Base-by-base conservation (phyloP, 1,140 invertebrate species). In the Cylas formicarius region DNA sequence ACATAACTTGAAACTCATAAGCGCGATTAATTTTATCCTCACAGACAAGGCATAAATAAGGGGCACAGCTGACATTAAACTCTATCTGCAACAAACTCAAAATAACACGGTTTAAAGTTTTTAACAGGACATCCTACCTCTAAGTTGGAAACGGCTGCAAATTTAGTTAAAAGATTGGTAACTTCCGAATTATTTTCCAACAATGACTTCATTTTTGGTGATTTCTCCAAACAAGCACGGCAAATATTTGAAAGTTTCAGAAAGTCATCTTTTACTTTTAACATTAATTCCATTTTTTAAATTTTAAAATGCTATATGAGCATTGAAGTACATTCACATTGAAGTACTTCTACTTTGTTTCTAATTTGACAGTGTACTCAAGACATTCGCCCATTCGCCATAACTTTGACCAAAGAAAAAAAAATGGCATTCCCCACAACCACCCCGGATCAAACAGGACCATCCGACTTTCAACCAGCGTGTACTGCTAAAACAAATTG, bases 41-140 rank as follows among this genome's bases (percentile, higher is more conserved):
- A 13, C 35, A 38, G 19, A 11, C 23, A 29, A 16, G 29, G 32
- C 43, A 45, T 1, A 45, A 2, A 43, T 34, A 43, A 21, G 20
- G 27, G 10, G 41, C 31, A 18, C 22, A 35, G 2, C 11, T 16
- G 11, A 2, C 2, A 4, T 14, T 9, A 2, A 35, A n/a, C 11
- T 17, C 17, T 2, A 35, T 13, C 33, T 35, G 11, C 7, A 19
- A 19, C 19, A 35, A 1, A 17, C n/a, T n/a, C n/a, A 35, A 35
- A 35, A 35, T 2, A 17, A 14, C 4, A 20, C 33, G 18, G n/a
- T 9, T 22, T 34, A 18, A 14, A 26, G 18, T 11, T 21, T 11
- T 11, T 18, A 36, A 44, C 20, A 3, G 28, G 29, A 2, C 22
- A n/a, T 26, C 41, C 9, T 13, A 44, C 42, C 33, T 44, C 42